Conservation (phyloP, 2,888 invertebrate genomes). For the Ennomos erosarius region DNA sequence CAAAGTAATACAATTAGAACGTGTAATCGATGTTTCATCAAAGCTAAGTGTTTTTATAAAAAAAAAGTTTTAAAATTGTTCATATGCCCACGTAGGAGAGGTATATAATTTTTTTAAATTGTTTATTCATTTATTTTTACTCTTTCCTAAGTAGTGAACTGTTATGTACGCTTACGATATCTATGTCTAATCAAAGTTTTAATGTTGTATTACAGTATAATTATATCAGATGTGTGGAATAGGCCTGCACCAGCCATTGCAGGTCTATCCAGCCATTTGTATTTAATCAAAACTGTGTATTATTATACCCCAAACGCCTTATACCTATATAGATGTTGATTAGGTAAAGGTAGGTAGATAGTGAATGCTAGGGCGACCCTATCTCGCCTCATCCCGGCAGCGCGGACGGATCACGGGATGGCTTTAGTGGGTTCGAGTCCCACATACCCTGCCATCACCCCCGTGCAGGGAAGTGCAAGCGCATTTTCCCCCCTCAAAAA, state of each 20-base stretch:
- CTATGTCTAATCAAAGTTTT: conserved; percentile 46
- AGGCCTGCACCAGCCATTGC: conserved; percentile 79
- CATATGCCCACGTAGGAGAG: conserved; percentile 71
- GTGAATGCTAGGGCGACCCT: too few species aligned
- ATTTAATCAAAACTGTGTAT: conserved; percentile 50
- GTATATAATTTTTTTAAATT: conserved; percentile 13
- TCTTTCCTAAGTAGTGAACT: conserved; percentile 29
- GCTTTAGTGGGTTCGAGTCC: too few species aligned
- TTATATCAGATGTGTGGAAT: conserved; percentile 65
- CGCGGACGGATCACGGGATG: too few species aligned
- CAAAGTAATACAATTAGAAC: conserved; percentile 31
- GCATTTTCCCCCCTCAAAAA: too few species aligned
- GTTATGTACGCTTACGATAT: conserved; percentile 45
- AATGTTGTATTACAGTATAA: conserved; percentile 43
- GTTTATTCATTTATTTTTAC: conserved; percentile 6
- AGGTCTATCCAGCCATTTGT: conserved; percentile 72
- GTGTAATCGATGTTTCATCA: conserved; percentile 31
- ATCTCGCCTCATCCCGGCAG: too few species aligned
- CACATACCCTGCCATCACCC: too few species aligned
- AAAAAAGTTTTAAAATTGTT: conserved; percentile 69
- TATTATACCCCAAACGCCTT: conserved; percentile 42
- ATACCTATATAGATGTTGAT: too few species aligned
- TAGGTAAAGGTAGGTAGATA: too few species aligned
- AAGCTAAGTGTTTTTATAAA: conserved; percentile 73
- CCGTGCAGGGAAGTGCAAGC: too few species aligned